These are phyloP conservation scores for Aradophagus sp. DNA, from an alignment of 1,140 invertebrate species.

Conservation along the genomic window DNA sequence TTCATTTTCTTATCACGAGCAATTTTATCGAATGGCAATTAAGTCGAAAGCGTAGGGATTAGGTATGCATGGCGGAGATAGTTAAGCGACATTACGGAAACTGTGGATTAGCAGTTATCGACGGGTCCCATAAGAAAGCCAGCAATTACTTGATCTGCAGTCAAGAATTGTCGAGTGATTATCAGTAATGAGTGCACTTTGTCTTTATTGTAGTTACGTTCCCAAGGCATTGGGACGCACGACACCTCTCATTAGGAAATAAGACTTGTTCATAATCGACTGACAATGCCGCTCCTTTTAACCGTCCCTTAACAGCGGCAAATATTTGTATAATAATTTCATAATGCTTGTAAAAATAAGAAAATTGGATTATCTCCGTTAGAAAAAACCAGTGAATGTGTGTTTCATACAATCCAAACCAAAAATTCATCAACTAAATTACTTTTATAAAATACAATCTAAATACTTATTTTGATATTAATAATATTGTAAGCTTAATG, in stretches of 20 bases:
- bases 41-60: constrained; percentile 36
- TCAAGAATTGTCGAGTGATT: constrained; percentile 63
- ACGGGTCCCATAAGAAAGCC: constrained; percentile 60
- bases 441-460: too few relatives aligned
- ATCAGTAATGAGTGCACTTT: constrained; percentile 62
- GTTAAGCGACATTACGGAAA: constrained; percentile 29
- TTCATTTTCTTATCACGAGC: constrained; percentile 35
- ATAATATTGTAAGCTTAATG: too few relatives aligned
- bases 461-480: too few relatives aligned
- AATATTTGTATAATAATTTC: constrained; percentile 35
- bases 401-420: too few relatives aligned
- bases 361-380: constrained; percentile 5
- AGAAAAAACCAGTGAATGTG: too few relatives aligned
- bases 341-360: constrained; percentile 10
- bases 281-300: constrained; percentile 32
- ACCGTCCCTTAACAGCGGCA: constrained; percentile 14
- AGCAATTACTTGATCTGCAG: constrained; percentile 66
- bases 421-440: too few relatives aligned
- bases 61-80: constrained; percentile 41
- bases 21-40: constrained; percentile 49
- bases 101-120: constrained; percentile 54
- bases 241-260: constrained; percentile 56
- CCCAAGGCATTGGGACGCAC: constrained; percentile 34
- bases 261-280: constrained; percentile 56
- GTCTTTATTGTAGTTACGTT: constrained; percentile 46